Percentiles rank a stretch among this genome's conserved stretches.
These are phyloP conservation scores for Homalodisca vitripennis DNA, from an alignment of 1,140 invertebrate genomes.

Conservation along the genomic window DNA sequence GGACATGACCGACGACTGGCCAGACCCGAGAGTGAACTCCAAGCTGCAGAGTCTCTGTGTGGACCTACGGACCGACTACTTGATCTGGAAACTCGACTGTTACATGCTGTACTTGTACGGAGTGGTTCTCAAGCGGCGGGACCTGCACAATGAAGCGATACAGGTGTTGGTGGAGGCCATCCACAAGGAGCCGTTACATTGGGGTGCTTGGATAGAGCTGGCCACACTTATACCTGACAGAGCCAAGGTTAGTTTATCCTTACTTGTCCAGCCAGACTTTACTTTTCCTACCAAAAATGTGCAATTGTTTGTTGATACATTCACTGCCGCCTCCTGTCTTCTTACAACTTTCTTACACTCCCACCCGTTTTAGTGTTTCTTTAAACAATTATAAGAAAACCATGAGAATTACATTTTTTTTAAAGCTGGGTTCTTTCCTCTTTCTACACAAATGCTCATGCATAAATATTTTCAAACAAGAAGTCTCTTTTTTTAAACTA, in stretches of 20 bases:
- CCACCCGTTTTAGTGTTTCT: too few species aligned
- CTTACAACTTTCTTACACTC: too few species aligned
- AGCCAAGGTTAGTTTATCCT: conserved; percentile 45
- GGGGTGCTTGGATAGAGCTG: conserved; percentile 94
- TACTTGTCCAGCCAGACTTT: too few species aligned
- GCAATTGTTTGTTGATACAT: too few species aligned
- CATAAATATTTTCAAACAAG: too few species aligned
- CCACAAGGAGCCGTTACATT: conserved; percentile 76
- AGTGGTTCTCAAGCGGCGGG: conserved; percentile 85
- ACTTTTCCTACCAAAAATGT: too few species aligned
- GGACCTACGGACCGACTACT: conserved; percentile 58
- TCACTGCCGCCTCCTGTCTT: too few species aligned
- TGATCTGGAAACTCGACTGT: conserved; percentile 71
- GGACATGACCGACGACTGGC: conserved; percentile 73
- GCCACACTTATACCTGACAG: conserved; percentile 80
- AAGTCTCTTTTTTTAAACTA: too few species aligned
- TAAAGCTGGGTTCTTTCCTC: too few species aligned
- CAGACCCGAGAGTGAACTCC: conserved; percentile 60
- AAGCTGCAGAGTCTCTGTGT: conserved; percentile 56
- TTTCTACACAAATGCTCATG: too few species aligned
- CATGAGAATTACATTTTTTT: too few species aligned
- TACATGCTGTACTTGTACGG: conserved; percentile 90
- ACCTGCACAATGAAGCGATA: conserved; percentile 69
- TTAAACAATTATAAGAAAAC: too few species aligned
- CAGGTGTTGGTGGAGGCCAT: conserved; percentile 78